Evolutionary conservation across 2,888 invertebrate genomes (phyloP).

Genomic region (Oligia strigilis): DNA sequence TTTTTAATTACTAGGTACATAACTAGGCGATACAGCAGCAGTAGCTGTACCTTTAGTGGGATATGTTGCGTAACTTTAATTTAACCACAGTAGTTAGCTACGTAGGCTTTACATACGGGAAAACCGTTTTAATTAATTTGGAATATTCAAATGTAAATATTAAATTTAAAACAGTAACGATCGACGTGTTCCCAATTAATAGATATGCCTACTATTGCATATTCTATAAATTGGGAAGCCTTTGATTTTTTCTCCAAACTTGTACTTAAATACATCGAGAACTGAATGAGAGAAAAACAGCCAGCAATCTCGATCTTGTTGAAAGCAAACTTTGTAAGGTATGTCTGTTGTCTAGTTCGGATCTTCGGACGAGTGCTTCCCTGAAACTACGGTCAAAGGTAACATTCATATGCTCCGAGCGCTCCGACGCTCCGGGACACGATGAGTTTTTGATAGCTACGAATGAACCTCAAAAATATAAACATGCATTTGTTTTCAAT

Average conservation of each 20-base stretch:
- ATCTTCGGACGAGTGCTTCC: background rate
- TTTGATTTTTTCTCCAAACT: background rate
- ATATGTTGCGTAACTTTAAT: conserved; percentile 37
- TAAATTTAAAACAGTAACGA: conserved; percentile 29
- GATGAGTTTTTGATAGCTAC: background rate
- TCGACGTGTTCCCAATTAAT: conserved; percentile 18
- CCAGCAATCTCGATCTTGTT: too few species aligned
- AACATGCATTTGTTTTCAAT: conserved; percentile 7
- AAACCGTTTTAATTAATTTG: conserved; percentile 35
- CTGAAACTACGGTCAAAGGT: background rate
- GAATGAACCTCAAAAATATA: background rate
- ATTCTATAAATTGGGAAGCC: background rate
- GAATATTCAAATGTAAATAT: conserved; percentile 44
- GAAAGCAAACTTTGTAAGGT: background rate
- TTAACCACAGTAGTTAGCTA: conserved; percentile 19
- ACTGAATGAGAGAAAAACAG: too few species aligned
- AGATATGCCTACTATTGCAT: background rate
- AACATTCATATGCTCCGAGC: background rate
- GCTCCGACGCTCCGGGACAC: too few species aligned
- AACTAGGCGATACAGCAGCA: conserved; percentile 37
- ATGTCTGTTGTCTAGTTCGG: background rate
- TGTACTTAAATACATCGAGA: conserved; percentile 6
- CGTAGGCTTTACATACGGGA: conserved; percentile 31
- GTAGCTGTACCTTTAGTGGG: background rate
- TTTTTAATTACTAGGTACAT: conserved; percentile 54